Evolutionary conservation across 2,797 vertebrate genomes (phyloP).

Genomic region (Chloroceryle amazona): DNA sequence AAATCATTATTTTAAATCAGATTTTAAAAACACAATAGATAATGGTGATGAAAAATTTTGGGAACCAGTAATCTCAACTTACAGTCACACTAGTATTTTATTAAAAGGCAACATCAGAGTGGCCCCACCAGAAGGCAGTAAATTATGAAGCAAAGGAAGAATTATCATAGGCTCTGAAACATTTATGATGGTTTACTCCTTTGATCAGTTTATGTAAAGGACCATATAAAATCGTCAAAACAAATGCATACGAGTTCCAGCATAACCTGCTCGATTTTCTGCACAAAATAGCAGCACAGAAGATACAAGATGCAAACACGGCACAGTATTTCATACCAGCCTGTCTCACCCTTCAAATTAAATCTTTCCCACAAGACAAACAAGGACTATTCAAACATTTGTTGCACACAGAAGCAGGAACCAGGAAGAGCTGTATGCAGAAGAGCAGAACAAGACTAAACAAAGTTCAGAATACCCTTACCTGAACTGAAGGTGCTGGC

Average conservation of each 20-base stretch:
- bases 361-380: constrained; percentile 43
- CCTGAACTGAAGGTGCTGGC: constrained; percentile 78
- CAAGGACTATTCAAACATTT: constrained; percentile 3
- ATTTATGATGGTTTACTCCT: background rate
- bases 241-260: background rate
- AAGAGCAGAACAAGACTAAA: background rate
- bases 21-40: background rate
- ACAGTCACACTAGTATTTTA: background rate
- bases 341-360: background rate
- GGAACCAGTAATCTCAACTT: background rate
- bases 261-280: background rate
- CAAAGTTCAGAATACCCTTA: constrained; percentile 46
- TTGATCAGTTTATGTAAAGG: constrained; percentile 2
- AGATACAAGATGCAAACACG: background rate
- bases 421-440: background rate
- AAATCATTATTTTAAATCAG: background rate
- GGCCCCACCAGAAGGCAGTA: background rate
- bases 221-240: background rate
- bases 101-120: background rate
- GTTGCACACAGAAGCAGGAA: background rate
- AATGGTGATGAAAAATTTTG: background rate
- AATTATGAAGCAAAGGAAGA: background rate
- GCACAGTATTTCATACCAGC: background rate
- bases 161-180: background rate
- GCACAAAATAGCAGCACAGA: background rate